Conservation (phyloP, 2,113 vertebrate species). For the Indicator indicator region DNA sequence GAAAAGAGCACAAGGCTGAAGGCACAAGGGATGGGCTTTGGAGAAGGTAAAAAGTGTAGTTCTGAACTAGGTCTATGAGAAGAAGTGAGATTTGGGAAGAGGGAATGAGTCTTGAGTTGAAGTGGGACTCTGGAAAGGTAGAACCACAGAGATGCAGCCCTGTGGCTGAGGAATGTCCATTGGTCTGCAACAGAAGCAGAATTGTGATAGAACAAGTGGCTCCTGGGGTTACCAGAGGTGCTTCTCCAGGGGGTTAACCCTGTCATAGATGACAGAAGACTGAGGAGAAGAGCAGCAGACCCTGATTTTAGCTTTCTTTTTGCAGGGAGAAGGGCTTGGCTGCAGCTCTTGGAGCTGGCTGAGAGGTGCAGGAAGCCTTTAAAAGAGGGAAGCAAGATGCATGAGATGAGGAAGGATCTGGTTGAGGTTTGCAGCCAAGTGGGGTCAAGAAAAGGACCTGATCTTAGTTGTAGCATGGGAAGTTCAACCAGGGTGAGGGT, state of each 20-base stretch:
- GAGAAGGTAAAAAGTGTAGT: rapidly evolving
- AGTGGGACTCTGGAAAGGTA: neutral
- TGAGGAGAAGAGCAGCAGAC: neutral
- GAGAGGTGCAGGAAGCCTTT: neutral
- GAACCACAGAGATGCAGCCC: neutral
- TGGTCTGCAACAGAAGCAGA: neutral
- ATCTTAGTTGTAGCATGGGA: no score
- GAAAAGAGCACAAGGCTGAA: neutral
- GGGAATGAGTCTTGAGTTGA: neutral
- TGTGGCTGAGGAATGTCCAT: neutral
- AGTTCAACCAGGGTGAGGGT: no score
- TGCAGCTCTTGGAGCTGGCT: neutral
- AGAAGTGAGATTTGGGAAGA: neutral
- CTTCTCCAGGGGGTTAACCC: neutral
- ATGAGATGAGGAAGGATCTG: neutral
- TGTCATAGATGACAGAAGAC: rapidly evolving
- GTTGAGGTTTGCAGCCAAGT: neutral
- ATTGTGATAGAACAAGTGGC: neutral
- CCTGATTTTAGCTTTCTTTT: neutral
- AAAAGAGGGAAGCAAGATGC: neutral
- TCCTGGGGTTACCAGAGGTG: neutral
- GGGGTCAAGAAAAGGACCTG: neutral
- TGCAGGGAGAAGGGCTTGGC: neutral
- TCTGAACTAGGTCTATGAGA: neutral
- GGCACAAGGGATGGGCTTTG: neutral